Evolutionary conservation across 2,113 vertebrate species (phyloP), one percentile per base, ranked within the genome.

Genomic region (Halichoerus grypus): DNA sequence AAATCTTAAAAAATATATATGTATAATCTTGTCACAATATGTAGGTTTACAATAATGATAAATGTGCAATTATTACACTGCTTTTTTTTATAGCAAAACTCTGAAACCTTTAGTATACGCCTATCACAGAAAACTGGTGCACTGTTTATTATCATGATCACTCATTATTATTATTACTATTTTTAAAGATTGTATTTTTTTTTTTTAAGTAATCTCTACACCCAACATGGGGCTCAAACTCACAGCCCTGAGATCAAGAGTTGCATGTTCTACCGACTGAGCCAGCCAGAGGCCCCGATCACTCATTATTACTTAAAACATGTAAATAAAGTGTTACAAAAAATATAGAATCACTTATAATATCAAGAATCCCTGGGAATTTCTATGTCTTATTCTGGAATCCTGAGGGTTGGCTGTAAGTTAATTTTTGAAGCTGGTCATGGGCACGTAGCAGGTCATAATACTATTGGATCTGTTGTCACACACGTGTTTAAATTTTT

Each of bases 301-400:
- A 72, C 24, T 90, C 1, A 88, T 71, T 71, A 24, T 83, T 53
- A 61, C n/a, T 95, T 91, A 72, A 96, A 91, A 88, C 76, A 83
- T 80, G 33, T 57, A 84, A 91, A 79, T 46, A 79, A 97, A 65
- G 0, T 53, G 22, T 93, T 80, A 49, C 8, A 33, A 69, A 87
- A 81, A 81, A 65, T 91, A 93, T 8, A 88, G 33, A 93, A 65
- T 93, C 83, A 10, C 36, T 74, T 90, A 42, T 76, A 82, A 69
- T 59, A 87, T 61, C 59, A 88, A 88, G 63, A 91, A 93, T 87
- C 76, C 14, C 67, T 18, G 11, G 18, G 67, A 76, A 49, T 82
- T 85, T 87, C 49, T 77, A 22, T 72, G 94, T 94, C 67, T 88
- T 88, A 57, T 88, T 55, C 39, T 39, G 8, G 28, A 85, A 92